Base-by-base conservation (phyloP, 53 echinoderm and acorn worm species). In the Apostichopus leukothele region DNA sequence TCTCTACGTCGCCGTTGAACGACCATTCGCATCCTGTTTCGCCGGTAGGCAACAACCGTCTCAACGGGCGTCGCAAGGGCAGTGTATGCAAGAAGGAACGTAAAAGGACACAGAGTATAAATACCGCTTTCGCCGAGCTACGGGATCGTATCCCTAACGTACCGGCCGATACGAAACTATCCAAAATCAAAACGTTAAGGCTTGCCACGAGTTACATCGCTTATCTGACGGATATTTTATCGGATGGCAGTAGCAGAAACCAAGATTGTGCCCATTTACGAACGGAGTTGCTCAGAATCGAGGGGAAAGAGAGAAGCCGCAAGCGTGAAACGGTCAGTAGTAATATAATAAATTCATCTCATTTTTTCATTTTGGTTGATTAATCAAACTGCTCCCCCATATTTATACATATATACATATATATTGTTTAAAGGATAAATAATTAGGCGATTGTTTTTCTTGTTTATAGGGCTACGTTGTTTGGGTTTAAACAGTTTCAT, bases 141-240 rank as follows among this genome's bases (percentile, higher is more conserved):
- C 91, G 99, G n/a, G 99, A 99, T 55, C 96, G 99, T 83, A 99
- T 99, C 83, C 99, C 99, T 7, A 96, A 99, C 90, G 99, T 99
- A 76, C 99, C 99, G 16, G 96, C 99, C 68, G 99, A 99, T 80
- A 99, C 99, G 25, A 99, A 99, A 93, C 94, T 99, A 55, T 99
- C 99, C 10, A 99, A 99, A 88, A 99, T 99, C 86, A 99, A 99
- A 89, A 99, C 99, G 50, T 87, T 99, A 55, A 88, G 99, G 76
- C 91, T 99, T 55, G 99, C 99, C 20, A 99, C 96, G 54, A 96
- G 96, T 89, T 99, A 99, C 86, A 99, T 99, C 54, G 95, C 99
- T 18, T 96, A 99, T 83, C 85, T 99, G 50, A 93, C 95, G 11
- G 99, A 99, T 68, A 91, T 99, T 83, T 87, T 99, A 60, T 81